Conservation (phyloP, 2,888 invertebrate species). For the Desoria tigrina region DNA sequence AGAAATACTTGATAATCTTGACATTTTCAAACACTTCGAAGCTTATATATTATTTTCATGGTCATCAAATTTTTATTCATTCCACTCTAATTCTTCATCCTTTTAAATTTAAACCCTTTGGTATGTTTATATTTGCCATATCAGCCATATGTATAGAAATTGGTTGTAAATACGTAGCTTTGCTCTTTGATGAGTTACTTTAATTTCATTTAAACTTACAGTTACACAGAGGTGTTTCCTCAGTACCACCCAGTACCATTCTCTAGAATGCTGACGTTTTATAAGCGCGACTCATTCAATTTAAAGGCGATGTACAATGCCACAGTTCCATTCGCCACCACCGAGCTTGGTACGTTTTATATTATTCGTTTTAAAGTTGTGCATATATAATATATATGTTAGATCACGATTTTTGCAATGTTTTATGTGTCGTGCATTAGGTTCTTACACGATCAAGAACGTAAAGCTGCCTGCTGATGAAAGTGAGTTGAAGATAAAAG, state of each 20-base stretch:
- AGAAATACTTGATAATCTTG: conserved; percentile 34
- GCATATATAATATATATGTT: too few species aligned
- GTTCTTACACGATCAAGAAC: conserved; percentile 64
- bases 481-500: conserved; percentile 75
- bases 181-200: too few species aligned
- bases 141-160: too few species aligned
- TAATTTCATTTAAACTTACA: too few species aligned
- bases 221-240: conserved; percentile 86
- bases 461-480: conserved; percentile 80
- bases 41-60: not conserved
- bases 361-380: too few species aligned
- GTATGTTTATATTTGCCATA: too few species aligned
- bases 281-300: conserved; percentile 82
- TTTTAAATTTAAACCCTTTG: too few species aligned
- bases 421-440: too few species aligned
- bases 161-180: too few species aligned
- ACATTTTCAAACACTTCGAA: not conserved
- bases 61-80: too few species aligned
- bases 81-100: too few species aligned
- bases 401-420: too few species aligned
- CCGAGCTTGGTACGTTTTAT: conserved; percentile 70
- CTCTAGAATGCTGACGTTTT: conserved; percentile 91
- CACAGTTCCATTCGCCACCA: conserved; percentile 72
- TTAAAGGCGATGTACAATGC: conserved; percentile 81
- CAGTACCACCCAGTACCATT: conserved; percentile 87